Conservation (phyloP, 2,888 invertebrate genomes). For the Napeogenes sylphis region DNA sequence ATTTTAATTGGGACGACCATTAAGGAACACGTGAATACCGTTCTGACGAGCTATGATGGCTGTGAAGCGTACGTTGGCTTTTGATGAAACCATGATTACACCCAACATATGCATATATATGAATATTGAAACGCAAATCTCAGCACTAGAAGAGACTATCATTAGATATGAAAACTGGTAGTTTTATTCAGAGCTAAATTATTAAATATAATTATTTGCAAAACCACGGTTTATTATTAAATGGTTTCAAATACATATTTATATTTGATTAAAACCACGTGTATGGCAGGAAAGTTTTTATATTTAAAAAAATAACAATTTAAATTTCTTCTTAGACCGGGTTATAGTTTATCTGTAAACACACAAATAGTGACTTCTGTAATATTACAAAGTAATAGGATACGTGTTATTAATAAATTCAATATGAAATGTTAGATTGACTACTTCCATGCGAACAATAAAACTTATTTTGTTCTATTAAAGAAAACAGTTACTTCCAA, state of each 20-base stretch:
- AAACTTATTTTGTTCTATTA: no score
- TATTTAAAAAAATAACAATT: no score
- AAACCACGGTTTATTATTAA: neutral
- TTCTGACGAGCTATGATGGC: conserved; percentile 61
- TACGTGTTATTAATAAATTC: no score
- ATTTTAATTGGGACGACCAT: conserved; percentile 62
- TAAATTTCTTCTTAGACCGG: no score
- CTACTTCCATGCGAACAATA: no score
- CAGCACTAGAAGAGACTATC: neutral
- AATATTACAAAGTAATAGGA: no score
- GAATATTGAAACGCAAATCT: conserved; percentile 23
- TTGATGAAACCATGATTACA: conserved; percentile 72
- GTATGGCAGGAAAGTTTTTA: no score
- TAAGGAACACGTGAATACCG: conserved; percentile 57
- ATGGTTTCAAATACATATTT: neutral
- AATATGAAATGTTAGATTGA: no score
- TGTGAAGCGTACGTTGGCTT: conserved; percentile 51
- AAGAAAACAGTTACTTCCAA: conserved; percentile 10
- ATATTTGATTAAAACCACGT: no score
- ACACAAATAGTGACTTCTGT: no score
- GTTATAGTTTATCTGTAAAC: no score
- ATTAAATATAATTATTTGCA: neutral
- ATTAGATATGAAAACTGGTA: neutral
- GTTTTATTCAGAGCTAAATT: neutral
- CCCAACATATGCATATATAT: conserved; percentile 49